phyloP scores from a whole-genome alignment of 2,888 invertebrate species.

The Caradrina clavipalpis region DNA sequence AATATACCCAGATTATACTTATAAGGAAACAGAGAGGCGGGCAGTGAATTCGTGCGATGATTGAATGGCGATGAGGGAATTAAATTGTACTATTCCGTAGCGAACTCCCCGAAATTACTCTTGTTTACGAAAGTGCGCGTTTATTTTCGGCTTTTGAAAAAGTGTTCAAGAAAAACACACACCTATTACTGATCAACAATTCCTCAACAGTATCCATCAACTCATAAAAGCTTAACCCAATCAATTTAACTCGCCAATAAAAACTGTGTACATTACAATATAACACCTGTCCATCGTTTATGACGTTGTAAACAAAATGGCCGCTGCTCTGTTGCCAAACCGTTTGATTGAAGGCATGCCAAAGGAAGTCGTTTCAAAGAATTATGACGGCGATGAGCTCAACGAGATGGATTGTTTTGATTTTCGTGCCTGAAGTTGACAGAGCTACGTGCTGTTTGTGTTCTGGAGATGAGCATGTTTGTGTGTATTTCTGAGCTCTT shows the following conservation, averaged over 20 bases:
- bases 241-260: conserved; percentile 44
- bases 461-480: conserved; percentile 1
- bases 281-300: conserved; percentile 46
- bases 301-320: conserved; percentile 37
- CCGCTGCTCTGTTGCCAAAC: conserved; percentile 20
- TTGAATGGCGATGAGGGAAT: too few relatives aligned
- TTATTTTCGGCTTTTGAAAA: too few relatives aligned
- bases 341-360: conserved; percentile 54
- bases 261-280: conserved; percentile 40
- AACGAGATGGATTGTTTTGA: conserved; percentile 31
- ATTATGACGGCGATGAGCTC: conserved; percentile 39
- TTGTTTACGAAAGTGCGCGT: too few relatives aligned
- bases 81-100: too few relatives aligned
- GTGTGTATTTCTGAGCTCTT: neutral
- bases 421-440: conserved; percentile 3
- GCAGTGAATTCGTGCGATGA: too few relatives aligned
- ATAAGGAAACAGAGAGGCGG: too few relatives aligned
- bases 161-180: too few relatives aligned
- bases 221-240: conserved; percentile 39
- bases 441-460: neutral
- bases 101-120: too few relatives aligned
- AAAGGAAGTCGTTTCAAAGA: conserved; percentile 40
- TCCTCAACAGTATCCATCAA: neutral
- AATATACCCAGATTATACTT: too few relatives aligned
- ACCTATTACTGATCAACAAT: neutral